Percentiles rank a stretch among this genome's conserved stretches.
Evolutionary conservation across 2,888 invertebrate genomes (phyloP).

Genomic region (Tipula helvola): DNA sequence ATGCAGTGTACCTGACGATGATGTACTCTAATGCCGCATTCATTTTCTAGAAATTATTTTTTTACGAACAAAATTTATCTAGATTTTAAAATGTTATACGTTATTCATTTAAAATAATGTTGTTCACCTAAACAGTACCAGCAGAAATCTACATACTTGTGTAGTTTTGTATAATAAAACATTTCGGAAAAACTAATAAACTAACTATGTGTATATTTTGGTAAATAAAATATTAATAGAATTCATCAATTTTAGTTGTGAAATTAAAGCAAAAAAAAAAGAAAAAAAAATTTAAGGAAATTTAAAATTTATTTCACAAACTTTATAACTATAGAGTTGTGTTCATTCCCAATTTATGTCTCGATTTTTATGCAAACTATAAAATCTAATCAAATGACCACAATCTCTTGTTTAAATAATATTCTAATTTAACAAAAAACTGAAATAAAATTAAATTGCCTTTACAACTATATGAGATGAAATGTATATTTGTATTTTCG

Average conservation of each 20-base stretch:
- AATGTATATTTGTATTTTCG: neutral
- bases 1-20: neutral
- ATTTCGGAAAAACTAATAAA: neutral
- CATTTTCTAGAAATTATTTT: neutral
- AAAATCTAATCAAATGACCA: neutral
- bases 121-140: neutral
- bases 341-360: neutral
- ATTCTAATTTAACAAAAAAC: neutral
- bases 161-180: neutral
- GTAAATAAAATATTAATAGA: neutral
- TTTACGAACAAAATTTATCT: neutral
- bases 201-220: neutral
- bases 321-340: neutral
- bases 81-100: neutral
- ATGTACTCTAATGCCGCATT: neutral
- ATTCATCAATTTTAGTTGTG: neutral
- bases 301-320: neutral
- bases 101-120: neutral
- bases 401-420: neutral
- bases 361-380: neutral
- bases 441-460: neutral
- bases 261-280: neutral
- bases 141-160: neutral
- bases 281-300: neutral
- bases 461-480: neutral